Percentiles rank a stretch among this genome's conserved stretches.
These are phyloP conservation scores for Allobates femoralis DNA, from an alignment of 2,797 vertebrate species.

Conservation along the genomic window DNA sequence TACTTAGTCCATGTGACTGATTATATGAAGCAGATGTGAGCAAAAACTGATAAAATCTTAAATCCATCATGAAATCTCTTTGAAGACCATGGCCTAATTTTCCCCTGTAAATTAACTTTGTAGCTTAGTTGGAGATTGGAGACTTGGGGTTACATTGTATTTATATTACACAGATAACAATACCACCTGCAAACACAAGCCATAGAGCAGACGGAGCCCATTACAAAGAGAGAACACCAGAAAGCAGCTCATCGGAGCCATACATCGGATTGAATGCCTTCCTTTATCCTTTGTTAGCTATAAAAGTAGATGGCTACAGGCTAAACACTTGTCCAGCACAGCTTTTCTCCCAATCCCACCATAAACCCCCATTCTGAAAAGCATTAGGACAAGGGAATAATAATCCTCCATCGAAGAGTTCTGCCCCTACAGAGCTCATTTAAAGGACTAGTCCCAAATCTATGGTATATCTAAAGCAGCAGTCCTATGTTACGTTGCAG, in stretches of 20 bases:
- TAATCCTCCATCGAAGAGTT: background rate
- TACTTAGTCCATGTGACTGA: slow-evolving; percentile 59
- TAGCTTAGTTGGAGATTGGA: background rate
- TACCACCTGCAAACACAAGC: slow-evolving; percentile 40
- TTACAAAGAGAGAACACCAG: background rate
- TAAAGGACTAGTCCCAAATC: background rate
- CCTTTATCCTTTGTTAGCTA: background rate
- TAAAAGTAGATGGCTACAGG: background rate
- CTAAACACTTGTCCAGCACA: background rate
- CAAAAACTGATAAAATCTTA: slow-evolving; percentile 65
- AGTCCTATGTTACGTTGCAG: too few species aligned
- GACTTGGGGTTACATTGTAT: background rate
- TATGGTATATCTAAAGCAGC: background rate
- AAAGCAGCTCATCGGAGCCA: background rate
- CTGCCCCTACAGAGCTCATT: background rate
- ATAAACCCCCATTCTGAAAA: background rate
- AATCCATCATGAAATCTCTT: slow-evolving; percentile 58
- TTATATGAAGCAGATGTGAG: slow-evolving; percentile 63
- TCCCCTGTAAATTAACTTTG: slow-evolving; percentile 25
- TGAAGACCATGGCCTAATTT: slow-evolving; percentile 41
- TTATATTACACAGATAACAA: slow-evolving; percentile 27
- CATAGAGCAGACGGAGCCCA: background rate
- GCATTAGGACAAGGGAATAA: background rate
- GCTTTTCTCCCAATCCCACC: background rate
- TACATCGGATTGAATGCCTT: background rate